These are phyloP conservation scores for Diarsia dahlii DNA, from an alignment of 2,888 invertebrate species.

Conservation along the genomic window DNA sequence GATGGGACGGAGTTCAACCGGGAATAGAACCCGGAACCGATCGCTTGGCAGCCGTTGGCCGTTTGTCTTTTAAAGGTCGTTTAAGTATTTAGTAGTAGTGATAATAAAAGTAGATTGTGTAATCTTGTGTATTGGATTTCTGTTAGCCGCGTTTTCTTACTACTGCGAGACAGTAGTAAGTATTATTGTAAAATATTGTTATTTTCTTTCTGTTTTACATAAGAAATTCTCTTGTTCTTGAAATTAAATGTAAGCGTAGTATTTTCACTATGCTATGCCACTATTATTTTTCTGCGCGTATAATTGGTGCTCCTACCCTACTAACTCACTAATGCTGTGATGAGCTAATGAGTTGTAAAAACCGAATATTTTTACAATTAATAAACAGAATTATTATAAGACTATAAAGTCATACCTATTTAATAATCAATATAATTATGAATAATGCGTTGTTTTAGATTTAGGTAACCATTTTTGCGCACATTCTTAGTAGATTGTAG, in stretches of 20 bases:
- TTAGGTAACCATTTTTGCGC: neutral
- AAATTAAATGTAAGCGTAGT: neutral
- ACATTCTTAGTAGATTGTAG: no score
- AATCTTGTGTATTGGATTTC: conserved; percentile 46
- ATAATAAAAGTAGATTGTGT: conserved; percentile 48
- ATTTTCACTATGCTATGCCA: neutral
- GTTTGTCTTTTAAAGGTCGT: conserved; percentile 62
- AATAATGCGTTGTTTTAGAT: neutral
- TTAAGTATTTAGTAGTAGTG: conserved; percentile 39
- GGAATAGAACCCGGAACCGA: conserved; percentile 67
- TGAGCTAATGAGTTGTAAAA: neutral
- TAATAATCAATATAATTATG: neutral
- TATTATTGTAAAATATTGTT: conserved; percentile 7
- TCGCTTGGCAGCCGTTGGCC: conserved; percentile 57
- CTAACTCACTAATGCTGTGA: neutral
- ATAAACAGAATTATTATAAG: neutral
- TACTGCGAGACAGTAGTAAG: neutral
- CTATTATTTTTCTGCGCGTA: neutral
- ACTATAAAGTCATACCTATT: neutral
- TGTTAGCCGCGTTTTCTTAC: conserved; percentile 31
- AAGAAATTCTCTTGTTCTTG: neutral
- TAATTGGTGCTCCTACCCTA: conserved; percentile 24
- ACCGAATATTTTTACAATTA: neutral
- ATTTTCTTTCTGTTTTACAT: neutral
- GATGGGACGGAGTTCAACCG: conserved; percentile 34